Conservation (phyloP, 2,113 vertebrate genomes). For the Cyprinodon brontotheroides region DNA sequence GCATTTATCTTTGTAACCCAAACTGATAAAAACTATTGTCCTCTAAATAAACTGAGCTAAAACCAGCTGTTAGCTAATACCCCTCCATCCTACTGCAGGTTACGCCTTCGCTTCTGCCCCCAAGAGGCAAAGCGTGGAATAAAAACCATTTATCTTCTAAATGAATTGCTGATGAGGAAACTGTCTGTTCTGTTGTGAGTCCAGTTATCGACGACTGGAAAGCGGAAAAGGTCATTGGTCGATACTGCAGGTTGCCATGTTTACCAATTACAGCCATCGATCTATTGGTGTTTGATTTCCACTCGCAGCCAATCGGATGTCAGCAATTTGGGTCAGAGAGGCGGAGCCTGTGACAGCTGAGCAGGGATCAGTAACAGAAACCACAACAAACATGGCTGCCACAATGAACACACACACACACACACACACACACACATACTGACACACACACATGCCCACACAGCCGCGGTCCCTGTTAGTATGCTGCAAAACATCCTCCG, state of each 20-base stretch:
- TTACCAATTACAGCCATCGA: slow-evolving; percentile 52
- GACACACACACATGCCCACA: slow-evolving; percentile 6
- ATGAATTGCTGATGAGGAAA: not conserved
- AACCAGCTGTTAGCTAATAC: not conserved
- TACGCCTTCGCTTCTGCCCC: not conserved
- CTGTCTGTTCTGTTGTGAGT: not conserved
- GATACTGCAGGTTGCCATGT: slow-evolving; percentile 29
- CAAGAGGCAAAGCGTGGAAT: not conserved
- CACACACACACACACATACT: slow-evolving; percentile 9
- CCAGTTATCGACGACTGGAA: slow-evolving; percentile 15
- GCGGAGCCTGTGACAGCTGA: not conserved
- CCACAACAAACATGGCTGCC: slow-evolving; percentile 23
- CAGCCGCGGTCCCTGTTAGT: too few species aligned
- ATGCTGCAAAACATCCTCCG: too few species aligned
- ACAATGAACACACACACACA: slow-evolving; percentile 26
- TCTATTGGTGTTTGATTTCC: slow-evolving; percentile 21
- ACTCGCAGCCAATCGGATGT: slow-evolving; percentile 15
- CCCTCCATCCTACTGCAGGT: fast-evolving
- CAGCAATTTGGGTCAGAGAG: not conserved
- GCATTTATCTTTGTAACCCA: too few species aligned
- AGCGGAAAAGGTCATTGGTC: slow-evolving; percentile 44
- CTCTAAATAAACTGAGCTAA: not conserved
- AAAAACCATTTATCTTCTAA: not conserved
- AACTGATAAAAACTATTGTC: too few species aligned
- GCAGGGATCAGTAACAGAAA: slow-evolving; percentile 32